Conservation (phyloP, 2,888 invertebrate species). For the Tetragnatha montana region DNA sequence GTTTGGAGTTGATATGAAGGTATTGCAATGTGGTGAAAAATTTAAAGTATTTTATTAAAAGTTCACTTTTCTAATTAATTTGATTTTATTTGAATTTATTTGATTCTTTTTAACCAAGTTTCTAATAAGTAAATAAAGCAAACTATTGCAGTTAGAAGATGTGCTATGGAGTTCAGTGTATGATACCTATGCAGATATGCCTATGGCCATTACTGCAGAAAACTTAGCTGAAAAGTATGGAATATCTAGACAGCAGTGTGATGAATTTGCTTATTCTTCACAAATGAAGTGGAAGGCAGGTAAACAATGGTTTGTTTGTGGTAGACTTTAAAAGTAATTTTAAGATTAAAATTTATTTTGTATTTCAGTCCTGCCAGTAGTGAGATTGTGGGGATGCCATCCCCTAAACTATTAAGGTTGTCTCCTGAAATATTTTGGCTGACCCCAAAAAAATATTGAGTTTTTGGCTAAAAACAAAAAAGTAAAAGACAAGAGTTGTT, state of each 20-base stretch:
- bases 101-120: background rate
- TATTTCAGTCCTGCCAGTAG: no score
- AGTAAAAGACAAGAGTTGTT: no score
- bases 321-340: background rate
- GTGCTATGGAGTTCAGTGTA: constrained; percentile 91
- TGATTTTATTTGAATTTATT: background rate
- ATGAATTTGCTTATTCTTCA: constrained; percentile 88
- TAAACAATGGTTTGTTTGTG: constrained; percentile 74
- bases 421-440: no score
- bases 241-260: constrained; percentile 87
- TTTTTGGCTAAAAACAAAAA: no score
- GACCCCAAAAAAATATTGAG: no score
- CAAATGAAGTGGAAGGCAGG: constrained; percentile 92
- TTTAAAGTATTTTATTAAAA: background rate
- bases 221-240: constrained; percentile 91
- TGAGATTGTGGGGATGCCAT: no score
- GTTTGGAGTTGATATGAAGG: constrained; percentile 82
- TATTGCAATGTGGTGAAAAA: constrained; percentile 64
- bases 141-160: constrained; percentile 83
- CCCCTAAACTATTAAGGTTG: no score
- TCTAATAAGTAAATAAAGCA: background rate
- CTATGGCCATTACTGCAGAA: constrained; percentile 97
- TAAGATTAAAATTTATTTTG: no score
- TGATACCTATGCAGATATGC: constrained; percentile 90
- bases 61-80: background rate